phyloP scores from a whole-genome alignment of 2,888 invertebrate genomes.

The Netelia melanura region DNA sequence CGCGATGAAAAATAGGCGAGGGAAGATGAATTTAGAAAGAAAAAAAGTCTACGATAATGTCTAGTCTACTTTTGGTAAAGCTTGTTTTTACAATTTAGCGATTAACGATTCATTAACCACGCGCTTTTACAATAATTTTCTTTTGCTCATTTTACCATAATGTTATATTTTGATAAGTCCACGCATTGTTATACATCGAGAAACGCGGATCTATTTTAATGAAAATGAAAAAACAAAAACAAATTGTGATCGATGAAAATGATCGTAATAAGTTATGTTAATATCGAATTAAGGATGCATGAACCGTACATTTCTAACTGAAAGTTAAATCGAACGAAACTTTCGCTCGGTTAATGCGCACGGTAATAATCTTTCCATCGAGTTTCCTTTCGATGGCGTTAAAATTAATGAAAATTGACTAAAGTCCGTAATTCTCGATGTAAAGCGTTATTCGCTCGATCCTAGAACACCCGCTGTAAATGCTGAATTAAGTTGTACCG shows the following conservation, averaged over 20 bases:
- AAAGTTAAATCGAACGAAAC: too few relatives aligned
- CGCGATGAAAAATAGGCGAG: conserved; percentile 32
- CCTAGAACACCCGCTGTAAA: neutral
- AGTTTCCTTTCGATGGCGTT: too few relatives aligned
- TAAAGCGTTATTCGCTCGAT: neutral
- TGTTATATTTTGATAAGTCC: conserved; percentile 1
- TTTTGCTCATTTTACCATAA: conserved; percentile 1
- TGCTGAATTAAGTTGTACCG: neutral
- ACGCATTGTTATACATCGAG: neutral
- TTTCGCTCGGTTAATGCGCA: too few relatives aligned
- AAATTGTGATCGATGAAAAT: neutral
- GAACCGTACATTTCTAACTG: neutral
- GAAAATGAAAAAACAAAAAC: neutral
- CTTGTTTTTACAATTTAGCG: neutral
- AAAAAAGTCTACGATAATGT: conserved; percentile 7
- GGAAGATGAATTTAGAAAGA: conserved; percentile 36
- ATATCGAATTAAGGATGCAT: neutral
- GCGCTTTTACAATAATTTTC: conserved; percentile 42
- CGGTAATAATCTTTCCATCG: neutral
- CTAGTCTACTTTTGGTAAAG: conserved; percentile 8
- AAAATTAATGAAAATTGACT: neutral
- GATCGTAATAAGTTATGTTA: neutral
- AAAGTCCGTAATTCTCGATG: neutral
- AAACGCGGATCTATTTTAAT: conserved; percentile 3
- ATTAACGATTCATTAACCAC: conserved; percentile 1